These are phyloP conservation scores for Thalassophryne amazonica DNA, from an alignment of 2,797 vertebrate genomes.

Conservation along the genomic window DNA sequence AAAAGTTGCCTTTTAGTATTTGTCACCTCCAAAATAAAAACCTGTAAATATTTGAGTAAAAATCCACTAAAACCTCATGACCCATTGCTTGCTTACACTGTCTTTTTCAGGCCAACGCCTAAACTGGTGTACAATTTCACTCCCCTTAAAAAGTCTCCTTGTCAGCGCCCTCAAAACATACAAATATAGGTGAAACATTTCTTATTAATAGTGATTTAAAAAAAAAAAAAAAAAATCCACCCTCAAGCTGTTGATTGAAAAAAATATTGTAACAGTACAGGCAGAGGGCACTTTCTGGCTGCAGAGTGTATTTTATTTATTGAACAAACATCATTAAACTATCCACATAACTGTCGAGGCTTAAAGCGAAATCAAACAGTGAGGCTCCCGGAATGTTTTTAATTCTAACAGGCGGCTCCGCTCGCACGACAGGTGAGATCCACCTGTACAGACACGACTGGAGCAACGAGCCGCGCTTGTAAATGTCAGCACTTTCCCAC, in stretches of 20 bases:
- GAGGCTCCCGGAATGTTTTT: conserved; percentile 39
- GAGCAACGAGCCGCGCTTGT: conserved; percentile 52
- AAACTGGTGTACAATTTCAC: conserved; percentile 81
- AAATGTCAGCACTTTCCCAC: conserved; percentile 11
- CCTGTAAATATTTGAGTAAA: conserved; percentile 10
- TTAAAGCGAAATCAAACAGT: conserved; percentile 63
- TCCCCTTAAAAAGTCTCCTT: conserved; percentile 64
- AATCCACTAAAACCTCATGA: conserved; percentile 33
- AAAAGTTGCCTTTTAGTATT: no score
- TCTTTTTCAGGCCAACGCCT: conserved; percentile 79
- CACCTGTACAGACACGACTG: conserved; percentile 83
- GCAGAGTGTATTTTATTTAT: conserved; percentile 27
- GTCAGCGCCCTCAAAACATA: conserved; percentile 42
- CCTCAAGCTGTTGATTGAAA: neutral
- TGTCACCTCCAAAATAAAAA: no score
- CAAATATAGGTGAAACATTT: conserved; percentile 10
- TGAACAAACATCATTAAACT: conserved; percentile 57
- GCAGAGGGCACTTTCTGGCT: no score
- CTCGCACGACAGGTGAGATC: conserved; percentile 77
- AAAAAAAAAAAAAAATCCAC: neutral
- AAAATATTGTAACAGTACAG: neutral
- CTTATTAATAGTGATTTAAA: neutral
- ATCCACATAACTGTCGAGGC: conserved; percentile 53
- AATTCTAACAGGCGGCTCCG: conserved; percentile 43
- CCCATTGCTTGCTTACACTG: conserved; percentile 65